These are phyloP conservation scores for Drosophila yooni DNA, from an alignment of 2,888 invertebrate genomes.

Conservation along the genomic window DNA sequence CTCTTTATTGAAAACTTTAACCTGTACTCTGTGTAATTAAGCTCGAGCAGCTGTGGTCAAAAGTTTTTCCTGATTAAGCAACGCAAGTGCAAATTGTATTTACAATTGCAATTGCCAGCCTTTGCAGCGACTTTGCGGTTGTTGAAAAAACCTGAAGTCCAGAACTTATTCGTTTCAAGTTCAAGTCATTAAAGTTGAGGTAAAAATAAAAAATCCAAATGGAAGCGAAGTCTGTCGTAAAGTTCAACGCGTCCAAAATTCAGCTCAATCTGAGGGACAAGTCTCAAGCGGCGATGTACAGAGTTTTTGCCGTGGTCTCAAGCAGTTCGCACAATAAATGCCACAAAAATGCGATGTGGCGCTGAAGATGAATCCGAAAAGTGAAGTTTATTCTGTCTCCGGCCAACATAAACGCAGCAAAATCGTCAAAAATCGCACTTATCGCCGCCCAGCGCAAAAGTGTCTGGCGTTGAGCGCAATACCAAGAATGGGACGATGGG, in stretches of 20 bases:
- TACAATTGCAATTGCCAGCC: constrained; percentile 48
- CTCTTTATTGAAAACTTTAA: neutral
- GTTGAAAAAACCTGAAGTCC: constrained; percentile 12
- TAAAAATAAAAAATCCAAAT: constrained; percentile 8
- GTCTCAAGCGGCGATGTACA: constrained; percentile 42
- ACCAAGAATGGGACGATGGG: neutral
- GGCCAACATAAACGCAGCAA: constrained; percentile 63
- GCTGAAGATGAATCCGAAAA: constrained; percentile 26
- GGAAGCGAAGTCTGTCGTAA: constrained; percentile 1
- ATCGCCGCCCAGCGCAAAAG: constrained; percentile 66
- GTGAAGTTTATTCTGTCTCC: constrained; percentile 47
- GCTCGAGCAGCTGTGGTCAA: constrained; percentile 26
- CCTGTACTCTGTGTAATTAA: constrained; percentile 27
- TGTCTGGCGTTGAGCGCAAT: constrained; percentile 19
- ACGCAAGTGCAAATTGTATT: constrained; percentile 49
- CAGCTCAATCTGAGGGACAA: constrained; percentile 28
- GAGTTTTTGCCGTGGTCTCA: constrained; percentile 41
- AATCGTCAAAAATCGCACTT: constrained; percentile 81
- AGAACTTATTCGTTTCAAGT: constrained; percentile 33
- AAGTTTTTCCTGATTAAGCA: constrained; percentile 32
- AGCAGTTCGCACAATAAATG: constrained; percentile 67
- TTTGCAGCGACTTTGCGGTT: constrained; percentile 26
- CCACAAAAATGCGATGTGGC: constrained; percentile 59
- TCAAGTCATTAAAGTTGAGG: constrained; percentile 73
- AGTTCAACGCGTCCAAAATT: constrained; percentile 27